A percentile compares a stretch with the other conserved stretches of the same genome.
phyloP scores from a whole-genome alignment of 2,797 vertebrate genomes.

The Melanogrammus aeglefinus region DNA sequence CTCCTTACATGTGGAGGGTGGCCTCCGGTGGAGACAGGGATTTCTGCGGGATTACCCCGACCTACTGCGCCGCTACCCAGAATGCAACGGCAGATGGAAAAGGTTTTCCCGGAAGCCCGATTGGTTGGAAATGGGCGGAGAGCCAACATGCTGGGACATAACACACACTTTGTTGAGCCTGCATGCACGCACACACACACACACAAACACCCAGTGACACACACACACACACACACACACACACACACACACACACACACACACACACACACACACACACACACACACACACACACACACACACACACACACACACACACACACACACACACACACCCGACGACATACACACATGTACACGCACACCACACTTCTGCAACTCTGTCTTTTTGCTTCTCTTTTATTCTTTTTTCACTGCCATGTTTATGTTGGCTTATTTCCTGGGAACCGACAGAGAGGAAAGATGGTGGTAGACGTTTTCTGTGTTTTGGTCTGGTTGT shows the following conservation, averaged over 20 bases:
- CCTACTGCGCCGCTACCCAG: conserved; percentile 42
- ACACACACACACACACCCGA: conserved; percentile 1
- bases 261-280: neutral
- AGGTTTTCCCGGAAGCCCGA: conserved; percentile 56
- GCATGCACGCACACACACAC: conserved; percentile 5
- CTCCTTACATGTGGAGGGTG: conserved; percentile 41
- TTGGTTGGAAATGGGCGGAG: conserved; percentile 47
- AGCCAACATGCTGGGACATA: conserved; percentile 39
- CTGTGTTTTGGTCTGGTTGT: no score
- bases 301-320: neutral
- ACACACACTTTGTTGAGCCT: neutral
- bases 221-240: conserved; percentile 14
- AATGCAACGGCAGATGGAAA: conserved; percentile 48
- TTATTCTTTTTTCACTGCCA: no score
- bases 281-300: no score
- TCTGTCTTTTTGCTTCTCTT: no score
- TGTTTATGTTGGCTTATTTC: no score
- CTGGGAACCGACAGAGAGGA: no score
- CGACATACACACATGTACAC: no score
- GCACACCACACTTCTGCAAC: no score
- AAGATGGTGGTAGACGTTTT: no score
- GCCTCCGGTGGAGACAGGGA: conserved; percentile 41
- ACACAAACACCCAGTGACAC: neutral
- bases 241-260: no score
- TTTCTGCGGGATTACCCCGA: conserved; percentile 52